Base-by-base conservation (phyloP, 2,113 vertebrate species). In the Callithrix jacchus region DNA sequence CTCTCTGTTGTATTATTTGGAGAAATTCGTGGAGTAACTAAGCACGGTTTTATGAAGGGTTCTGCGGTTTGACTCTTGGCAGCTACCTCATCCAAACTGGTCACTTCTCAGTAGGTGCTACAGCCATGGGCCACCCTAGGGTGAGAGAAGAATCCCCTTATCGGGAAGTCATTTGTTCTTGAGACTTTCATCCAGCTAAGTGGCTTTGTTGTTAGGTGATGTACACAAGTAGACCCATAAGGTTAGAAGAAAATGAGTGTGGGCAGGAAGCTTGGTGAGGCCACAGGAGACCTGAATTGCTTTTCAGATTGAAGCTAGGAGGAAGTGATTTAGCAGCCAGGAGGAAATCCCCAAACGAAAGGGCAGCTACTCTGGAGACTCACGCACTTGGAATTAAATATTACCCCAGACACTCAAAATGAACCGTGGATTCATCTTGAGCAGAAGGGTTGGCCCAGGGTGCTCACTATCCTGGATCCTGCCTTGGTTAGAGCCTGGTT, bases 221-320 rank as follows among this genome's bases (percentile, higher is more conserved):
- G 30, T 61, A 52, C 37, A n/a, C 64, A 89, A 74, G 71, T 90
- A 49, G 11, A 74, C 66, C 66, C 74, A 10, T 80, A n/a, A 85
- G 70, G 20, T 93, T 12, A 76, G 85, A 93, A 74, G 86, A 66
- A 90, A 92, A 58, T 87, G 66, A 13, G 66, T 21, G 4, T 87
- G 47, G 5, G 81, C 49, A 71, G 83, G 86, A 96, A 92, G 66
- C 25, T 93, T 82, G 93, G 35, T 83, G 56, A 96, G 70, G 30
- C 35, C 42, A 35, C 68, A 13, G 11, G 79, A 81, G 47, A 77
- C 32, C 45, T 86, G 84, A 96, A 77, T 95, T 94, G n/a, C 14
- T 96, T 97, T 77, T 96, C 89, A 91, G 35, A 56, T 47, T 58
- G 37, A 27, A 93, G 30, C 9, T 70, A n/a, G n/a, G 49, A 70